Base-by-base conservation (phyloP, 1,140 invertebrate genomes). In the Drosophila tani region DNA sequence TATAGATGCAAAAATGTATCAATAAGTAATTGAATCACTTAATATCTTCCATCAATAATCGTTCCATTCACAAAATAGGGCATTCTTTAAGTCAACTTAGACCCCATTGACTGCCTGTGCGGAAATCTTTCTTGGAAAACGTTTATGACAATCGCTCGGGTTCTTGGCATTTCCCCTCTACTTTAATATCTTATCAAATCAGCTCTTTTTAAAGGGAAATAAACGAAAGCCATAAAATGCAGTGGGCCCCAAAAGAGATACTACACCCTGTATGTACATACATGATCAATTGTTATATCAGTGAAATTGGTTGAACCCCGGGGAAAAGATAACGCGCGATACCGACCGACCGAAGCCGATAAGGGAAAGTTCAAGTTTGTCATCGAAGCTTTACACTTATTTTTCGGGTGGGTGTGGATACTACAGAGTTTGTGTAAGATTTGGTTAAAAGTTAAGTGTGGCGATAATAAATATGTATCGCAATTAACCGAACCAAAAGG, bases 401-500 rank as follows among this genome's bases (percentile, higher is more conserved):
- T 67, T 57, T 24, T 69, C 2, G 24, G 35, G 40, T 40, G 50
- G 43, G 45, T 73, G 51, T 50, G 68, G 53, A 40, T 49, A 40
- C 53, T 4, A 40, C 19, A 41, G 17, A n/a, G 6, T 46, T 32
- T n/a, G 24, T 15, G 46, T 43, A 32, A 50, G 43, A 59, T 50
- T 43, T 41, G 32, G 14, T 32, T 14, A 47, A 21, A 56, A 21
- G 24, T 21, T 55, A 27, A 46, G 4, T 21, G 12, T 24, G 35
- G 17, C 51, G 66, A 71, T 67, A 55, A 60, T 58, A 59, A 73
- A 75, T 82, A 40, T 56, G 19, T 56, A 77, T 70, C 76, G 40
- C 82, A 84, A 85, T 84, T 84, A 84, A 47, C 56, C 46, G 67
- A 84, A 74, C 55, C 67, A 81, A 85, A 85, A 74, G 76, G 82